Base-by-base conservation (phyloP, 1,140 invertebrate species). In the Dryas iulia region DNA sequence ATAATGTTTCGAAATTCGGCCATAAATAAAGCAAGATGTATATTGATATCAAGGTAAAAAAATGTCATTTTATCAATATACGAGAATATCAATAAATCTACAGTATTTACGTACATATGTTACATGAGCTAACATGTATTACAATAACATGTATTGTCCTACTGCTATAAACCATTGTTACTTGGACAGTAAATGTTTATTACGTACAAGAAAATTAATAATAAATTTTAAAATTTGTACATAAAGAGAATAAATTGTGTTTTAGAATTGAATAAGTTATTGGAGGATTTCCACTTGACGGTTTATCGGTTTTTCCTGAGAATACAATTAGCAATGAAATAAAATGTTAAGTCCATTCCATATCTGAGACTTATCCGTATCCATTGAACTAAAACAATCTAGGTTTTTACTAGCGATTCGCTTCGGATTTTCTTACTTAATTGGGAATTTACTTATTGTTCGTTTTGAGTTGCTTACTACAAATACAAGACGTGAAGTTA, bases 101-200 rank as follows among this genome's bases (percentile, higher is more conserved):
- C n/a, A n/a, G n/a, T n/a, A n/a, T n/a, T n/a, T n/a, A n/a, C n/a
- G n/a, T n/a, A n/a, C n/a, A n/a, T n/a, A n/a, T n/a, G n/a, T n/a
- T n/a, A n/a, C n/a, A n/a, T n/a, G n/a, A n/a, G n/a, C n/a, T n/a
- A n/a, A n/a, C n/a, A n/a, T n/a, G n/a, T n/a, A n/a, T n/a, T n/a
- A n/a, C n/a, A n/a, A n/a, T n/a, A n/a, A n/a, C n/a, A n/a, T n/a
- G n/a, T 47, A 28, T 28, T 47, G 18, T n/a, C 23, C 52, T 25
- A 56, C 31, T 54, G 53, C 23, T 56, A 56, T 25, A 23, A n/a
- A 8, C 39, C 18, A 47, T 61, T 61, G 18, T 47, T 47, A n/a
- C 59, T 24, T 6, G 23, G 25, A 30, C 14, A 26, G 54, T 14
- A 35, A 18, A 11, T 30, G 56, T 23, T 59, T 21, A 18, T 59